Conservation (phyloP, 1,140 invertebrate species). For the Cydia splendana region DNA sequence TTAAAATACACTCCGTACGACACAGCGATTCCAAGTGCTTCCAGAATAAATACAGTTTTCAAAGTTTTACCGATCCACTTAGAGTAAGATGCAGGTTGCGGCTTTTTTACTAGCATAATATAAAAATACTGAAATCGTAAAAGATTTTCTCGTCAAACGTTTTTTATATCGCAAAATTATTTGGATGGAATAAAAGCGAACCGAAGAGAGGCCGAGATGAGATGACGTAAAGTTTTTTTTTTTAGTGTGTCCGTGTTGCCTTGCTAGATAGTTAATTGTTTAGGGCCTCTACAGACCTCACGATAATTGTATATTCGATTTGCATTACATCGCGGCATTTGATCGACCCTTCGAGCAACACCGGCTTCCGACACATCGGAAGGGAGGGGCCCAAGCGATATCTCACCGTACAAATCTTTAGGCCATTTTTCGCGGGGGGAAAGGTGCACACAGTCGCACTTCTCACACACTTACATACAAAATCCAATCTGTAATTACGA, state of each 20-base stretch:
- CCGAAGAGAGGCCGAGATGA: slow-evolving; percentile 1
- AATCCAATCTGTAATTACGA: no score
- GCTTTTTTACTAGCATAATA: slow-evolving; percentile 82
- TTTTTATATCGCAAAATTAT: slow-evolving; percentile 4
- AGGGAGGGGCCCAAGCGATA: no score
- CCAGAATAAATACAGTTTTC: slow-evolving; percentile 77
- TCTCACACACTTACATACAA: no score
- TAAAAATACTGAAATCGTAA: slow-evolving; percentile 34
- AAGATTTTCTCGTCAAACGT: background rate
- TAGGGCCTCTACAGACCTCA: no score
- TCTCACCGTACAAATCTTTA: no score
- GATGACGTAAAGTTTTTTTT: slow-evolving; percentile 20
- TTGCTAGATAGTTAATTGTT: no score
- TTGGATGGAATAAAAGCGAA: slow-evolving; percentile 1
- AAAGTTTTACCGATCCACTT: slow-evolving; percentile 77
- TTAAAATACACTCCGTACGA: slow-evolving; percentile 82
- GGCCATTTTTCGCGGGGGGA: no score
- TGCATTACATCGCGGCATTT: no score
- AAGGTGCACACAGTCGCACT: no score
- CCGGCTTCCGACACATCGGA: no score
- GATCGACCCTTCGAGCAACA: no score
- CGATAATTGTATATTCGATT: no score
- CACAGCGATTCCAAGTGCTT: slow-evolving; percentile 78
- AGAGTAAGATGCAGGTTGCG: slow-evolving; percentile 75
- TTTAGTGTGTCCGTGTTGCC: background rate